These are phyloP conservation scores for Hippolais icterina DNA, from an alignment of 2,113 vertebrate species.

Conservation along the genomic window DNA sequence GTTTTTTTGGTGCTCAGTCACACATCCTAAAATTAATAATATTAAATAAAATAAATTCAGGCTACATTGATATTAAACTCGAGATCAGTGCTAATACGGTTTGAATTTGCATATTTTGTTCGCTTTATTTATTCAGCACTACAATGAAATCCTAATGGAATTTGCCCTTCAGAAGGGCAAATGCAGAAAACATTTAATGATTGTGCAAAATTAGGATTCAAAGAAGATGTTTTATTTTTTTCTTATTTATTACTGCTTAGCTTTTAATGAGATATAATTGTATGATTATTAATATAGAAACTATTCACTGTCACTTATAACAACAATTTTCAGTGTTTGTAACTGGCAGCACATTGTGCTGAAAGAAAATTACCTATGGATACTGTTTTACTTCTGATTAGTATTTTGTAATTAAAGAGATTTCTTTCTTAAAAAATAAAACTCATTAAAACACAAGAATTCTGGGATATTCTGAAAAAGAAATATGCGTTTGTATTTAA, in stretches of 20 bases:
- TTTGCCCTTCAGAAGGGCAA: constrained; percentile 17
- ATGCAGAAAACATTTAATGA: not conserved
- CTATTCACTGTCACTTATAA: not conserved
- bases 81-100: not conserved
- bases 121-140: constrained; percentile 12
- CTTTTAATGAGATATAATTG: constrained; percentile 22
- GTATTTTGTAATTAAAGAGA: not conserved
- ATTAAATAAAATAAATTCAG: not conserved
- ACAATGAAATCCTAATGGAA: not conserved
- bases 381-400: not conserved
- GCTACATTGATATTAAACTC: not conserved
- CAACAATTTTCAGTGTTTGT: not conserved
- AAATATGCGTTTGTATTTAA: not conserved
- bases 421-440: not conserved
- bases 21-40: not conserved
- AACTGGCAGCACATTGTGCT: not conserved
- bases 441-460: not conserved
- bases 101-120: constrained; percentile 4
- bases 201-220: not conserved
- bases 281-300: constrained; percentile 5
- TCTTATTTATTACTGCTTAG: not conserved
- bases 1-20: not conserved
- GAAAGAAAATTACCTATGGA: not conserved
- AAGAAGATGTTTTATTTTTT: not conserved
- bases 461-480: not conserved